Percentiles rank a stretch among this genome's conserved stretches.
These are phyloP conservation scores for Myodes glareolus DNA, from an alignment of 2,113 vertebrate genomes.

Conservation along the genomic window DNA sequence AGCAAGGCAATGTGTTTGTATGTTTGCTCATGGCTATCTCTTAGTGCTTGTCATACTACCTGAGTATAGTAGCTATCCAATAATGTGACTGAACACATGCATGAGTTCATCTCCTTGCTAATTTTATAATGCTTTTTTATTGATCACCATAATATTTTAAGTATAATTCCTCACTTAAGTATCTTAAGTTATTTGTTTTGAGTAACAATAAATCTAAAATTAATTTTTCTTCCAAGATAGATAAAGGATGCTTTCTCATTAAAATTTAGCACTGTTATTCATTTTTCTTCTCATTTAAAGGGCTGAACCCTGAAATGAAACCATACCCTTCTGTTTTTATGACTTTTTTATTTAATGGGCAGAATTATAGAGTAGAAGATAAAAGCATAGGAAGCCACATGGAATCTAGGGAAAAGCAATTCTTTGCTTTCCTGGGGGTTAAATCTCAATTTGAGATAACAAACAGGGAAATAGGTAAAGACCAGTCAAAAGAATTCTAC, in stretches of 20 bases:
- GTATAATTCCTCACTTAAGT: not conserved
- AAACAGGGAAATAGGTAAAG: not conserved
- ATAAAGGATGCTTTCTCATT: not conserved
- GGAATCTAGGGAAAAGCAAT: not conserved
- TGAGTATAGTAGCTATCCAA: not conserved
- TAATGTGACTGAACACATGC: not conserved
- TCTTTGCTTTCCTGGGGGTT: not conserved
- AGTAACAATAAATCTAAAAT: not conserved
- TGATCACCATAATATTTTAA: not conserved
- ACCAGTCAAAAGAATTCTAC: not conserved
- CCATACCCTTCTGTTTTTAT: not conserved
- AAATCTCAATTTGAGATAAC: not conserved
- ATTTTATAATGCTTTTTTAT: not conserved
- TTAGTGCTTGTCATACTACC: accelerated
- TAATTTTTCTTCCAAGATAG: not conserved
- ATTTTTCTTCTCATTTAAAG: not conserved
- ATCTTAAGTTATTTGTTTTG: not conserved
- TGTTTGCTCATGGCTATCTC: not conserved
- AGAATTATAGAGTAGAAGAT: not conserved
- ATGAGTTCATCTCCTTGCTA: not conserved
- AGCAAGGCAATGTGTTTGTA: not conserved
- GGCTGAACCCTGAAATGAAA: not conserved
- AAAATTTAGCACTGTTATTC: not conserved
- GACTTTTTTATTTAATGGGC: not conserved
- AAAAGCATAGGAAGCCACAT: not conserved